Base-by-base conservation (phyloP, 1,140 invertebrate species). In the Bombus consobrinus region DNA sequence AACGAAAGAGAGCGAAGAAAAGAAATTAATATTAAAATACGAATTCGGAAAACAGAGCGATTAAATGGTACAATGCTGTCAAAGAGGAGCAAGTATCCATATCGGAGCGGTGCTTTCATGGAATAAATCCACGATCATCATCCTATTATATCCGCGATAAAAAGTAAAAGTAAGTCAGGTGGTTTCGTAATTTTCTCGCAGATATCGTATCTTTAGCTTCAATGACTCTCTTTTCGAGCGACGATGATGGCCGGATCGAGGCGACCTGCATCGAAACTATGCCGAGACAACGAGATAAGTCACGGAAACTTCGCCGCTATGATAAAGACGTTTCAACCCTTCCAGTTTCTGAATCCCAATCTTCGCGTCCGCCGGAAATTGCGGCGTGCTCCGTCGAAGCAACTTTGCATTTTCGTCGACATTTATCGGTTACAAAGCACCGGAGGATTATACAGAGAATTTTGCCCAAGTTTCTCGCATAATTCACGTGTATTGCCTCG, bases 281-380 rank as follows among this genome's bases (percentile, higher is more conserved):
- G 43, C 18, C 80, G 80, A 72, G 28, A 73, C 68, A 73, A 73
- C 69, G n/a, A 81, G 80, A 81, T 81, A 81, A 81, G 80, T 59
- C 80, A 81, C 80, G 80, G 53, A 73, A 72, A 71, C 47, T n/a
- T 81, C 32, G 34, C 22, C 43, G 32, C 18, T 12, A 22, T 43
- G 75, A 81, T 81, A 69, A 81, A 81, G 80, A 39, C 37, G 25
- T 62, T 47, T 79, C 41, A 34, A n/a, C 22, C 5, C 28, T 34
- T 37, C 34, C 32, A 80, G 78, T 53, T 47, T 28, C 41, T 43
- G 22, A 25, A 59, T 66, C 41, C 25, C 64, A 80, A 80, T 69
- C 53, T 69, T 69, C 78, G 13, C 64, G 25, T 34, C 39, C 77
- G n/a, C 22, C 39, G 62, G 77, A 66, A 66, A 79, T 79, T 79